A percentile compares a stretch with the other conserved stretches of the same genome.
Conservation (phyloP, 1,140 invertebrate species). For the Lerema accius region DNA sequence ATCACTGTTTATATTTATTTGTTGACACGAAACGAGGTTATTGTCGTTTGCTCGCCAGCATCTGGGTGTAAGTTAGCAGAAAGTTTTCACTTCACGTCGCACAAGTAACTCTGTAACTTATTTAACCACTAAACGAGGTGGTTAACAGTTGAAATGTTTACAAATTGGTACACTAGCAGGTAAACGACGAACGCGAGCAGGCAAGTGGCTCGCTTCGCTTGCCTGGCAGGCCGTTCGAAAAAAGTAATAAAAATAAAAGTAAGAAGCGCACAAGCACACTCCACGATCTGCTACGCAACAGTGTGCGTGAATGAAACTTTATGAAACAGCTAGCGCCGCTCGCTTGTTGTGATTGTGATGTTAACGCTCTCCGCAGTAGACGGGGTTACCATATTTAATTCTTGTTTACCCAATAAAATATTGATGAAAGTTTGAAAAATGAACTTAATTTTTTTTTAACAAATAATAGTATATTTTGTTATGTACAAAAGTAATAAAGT, state of each 20-base stretch:
- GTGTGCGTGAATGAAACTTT: constrained; percentile 72
- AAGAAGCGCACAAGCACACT: constrained; percentile 52
- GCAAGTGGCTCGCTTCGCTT: constrained; percentile 58
- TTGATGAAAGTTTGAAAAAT: constrained; percentile 52
- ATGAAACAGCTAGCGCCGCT: constrained; percentile 33
- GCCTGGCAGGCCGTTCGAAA: constrained; percentile 47
- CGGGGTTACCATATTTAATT: constrained; percentile 25
- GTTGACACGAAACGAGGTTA: constrained; percentile 74
- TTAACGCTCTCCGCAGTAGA: constrained; percentile 42
- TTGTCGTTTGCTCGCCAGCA: constrained; percentile 61
- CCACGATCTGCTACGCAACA: constrained; percentile 52
- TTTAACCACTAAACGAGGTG: constrained; percentile 31
- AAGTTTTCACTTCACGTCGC: constrained; percentile 61
- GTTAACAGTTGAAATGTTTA: constrained; percentile 40
- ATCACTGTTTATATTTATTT: constrained; percentile 77
- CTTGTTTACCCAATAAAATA: constrained; percentile 36
- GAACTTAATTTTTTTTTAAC: too few species aligned
- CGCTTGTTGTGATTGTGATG: constrained; percentile 29
- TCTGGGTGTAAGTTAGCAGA: constrained; percentile 57
- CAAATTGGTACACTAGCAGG: constrained; percentile 56
- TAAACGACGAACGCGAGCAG: constrained; percentile 55
- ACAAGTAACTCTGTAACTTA: constrained; percentile 37
- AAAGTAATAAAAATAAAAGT: constrained; percentile 67
- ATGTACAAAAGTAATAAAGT: too few species aligned
- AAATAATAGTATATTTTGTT: too few species aligned